phyloP scores from a whole-genome alignment of 2,888 invertebrate genomes.

The Dolichopus griseipennis region DNA sequence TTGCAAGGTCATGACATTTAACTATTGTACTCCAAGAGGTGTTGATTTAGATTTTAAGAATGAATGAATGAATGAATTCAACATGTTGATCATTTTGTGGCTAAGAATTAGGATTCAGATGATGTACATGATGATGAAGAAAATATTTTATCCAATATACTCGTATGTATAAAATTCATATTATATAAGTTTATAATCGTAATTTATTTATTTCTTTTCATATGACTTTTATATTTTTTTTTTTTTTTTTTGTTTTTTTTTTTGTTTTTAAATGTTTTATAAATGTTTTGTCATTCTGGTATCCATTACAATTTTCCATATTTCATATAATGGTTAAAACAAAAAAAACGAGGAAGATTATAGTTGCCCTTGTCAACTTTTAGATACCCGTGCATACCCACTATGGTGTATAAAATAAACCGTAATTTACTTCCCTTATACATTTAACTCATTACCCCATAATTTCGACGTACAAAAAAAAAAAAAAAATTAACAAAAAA shows the following conservation, averaged over 20 bases:
- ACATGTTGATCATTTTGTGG: not conserved
- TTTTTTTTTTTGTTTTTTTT: not conserved
- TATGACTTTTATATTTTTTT: not conserved
- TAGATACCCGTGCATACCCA: too few relatives aligned
- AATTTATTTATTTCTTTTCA: not conserved
- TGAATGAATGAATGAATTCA: not conserved
- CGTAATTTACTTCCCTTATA: too few relatives aligned
- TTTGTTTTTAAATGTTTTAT: not conserved
- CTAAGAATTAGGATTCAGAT: not conserved
- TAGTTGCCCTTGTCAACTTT: too few relatives aligned
- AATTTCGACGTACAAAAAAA: too few relatives aligned
- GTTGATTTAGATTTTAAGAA: slow-evolving; percentile 4
- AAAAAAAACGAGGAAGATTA: too few relatives aligned
- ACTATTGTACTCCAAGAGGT: not conserved
- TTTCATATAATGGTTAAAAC: too few relatives aligned
- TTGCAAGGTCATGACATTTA: slow-evolving; percentile 1
- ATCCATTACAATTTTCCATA: not conserved
- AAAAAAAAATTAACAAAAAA: too few relatives aligned
- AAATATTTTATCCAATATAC: too few relatives aligned
- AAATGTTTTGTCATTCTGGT: slow-evolving; percentile 1
- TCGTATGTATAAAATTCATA: too few relatives aligned
- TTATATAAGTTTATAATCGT: not conserved
- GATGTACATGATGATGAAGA: not conserved
- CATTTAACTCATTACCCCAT: too few relatives aligned
- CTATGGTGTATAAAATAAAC: too few relatives aligned